Conservation (phyloP, 2,797 vertebrate species). For the Anas georgica region DNA sequence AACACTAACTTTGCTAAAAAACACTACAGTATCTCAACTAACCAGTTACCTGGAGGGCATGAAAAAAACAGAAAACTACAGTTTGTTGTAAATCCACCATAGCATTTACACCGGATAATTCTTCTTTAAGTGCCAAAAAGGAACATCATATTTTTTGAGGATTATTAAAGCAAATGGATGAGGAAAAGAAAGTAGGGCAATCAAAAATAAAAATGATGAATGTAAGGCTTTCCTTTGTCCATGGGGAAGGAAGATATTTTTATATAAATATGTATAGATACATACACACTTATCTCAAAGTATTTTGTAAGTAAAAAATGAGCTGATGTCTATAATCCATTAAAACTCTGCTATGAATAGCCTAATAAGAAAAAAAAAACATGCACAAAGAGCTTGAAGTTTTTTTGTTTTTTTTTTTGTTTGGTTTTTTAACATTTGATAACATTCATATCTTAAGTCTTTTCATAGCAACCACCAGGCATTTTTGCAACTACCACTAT, state of each 20-base stretch:
- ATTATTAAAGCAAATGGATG: not conserved
- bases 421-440: not conserved
- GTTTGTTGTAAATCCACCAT: not conserved
- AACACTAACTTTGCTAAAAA: not conserved
- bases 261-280: not conserved
- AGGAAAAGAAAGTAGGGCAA: slow-evolving; percentile 16
- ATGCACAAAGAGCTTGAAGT: not conserved
- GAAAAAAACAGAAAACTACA: not conserved
- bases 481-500: not conserved
- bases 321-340: not conserved
- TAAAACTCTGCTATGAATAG: not conserved
- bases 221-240: not conserved
- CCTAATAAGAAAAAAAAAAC: not conserved
- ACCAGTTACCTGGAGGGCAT: not conserved
- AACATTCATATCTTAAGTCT: not conserved
- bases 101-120: not conserved
- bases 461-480: not conserved
- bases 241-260: not conserved
- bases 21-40: not conserved
- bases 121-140: not conserved
- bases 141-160: not conserved
- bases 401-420: not conserved
- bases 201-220: slow-evolving; percentile 21
- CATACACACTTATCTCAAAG: not conserved
- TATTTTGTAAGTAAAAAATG: not conserved